Conservation (phyloP, 2,888 invertebrate species). For the Nomada flava region DNA sequence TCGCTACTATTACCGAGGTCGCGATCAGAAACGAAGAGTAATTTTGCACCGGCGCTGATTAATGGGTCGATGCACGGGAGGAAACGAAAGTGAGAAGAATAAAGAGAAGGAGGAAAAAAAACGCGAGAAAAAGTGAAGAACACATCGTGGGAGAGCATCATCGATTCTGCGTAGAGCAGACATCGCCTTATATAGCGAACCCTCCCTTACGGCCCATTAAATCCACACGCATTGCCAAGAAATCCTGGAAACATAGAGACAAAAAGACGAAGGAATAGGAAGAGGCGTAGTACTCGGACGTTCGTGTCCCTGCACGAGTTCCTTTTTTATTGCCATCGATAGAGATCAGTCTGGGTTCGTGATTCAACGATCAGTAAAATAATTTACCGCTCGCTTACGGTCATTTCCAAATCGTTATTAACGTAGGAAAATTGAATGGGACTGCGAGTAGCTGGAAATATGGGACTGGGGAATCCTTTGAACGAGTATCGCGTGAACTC, state of each 20-base stretch:
- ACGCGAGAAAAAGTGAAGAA: background rate
- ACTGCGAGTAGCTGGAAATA: background rate
- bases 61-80: constrained; percentile 38
- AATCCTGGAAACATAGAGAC: constrained; percentile 48
- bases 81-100: background rate
- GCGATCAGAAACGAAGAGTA: constrained; percentile 39
- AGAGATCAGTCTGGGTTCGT: background rate
- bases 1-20: constrained; percentile 42
- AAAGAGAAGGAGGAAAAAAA: background rate
- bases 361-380: constrained; percentile 12
- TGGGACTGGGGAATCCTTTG: too few species aligned
- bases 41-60: constrained; percentile 57
- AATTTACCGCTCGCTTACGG: background rate
- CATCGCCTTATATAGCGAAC: constrained; percentile 55
- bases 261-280: constrained; percentile 24
- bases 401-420: background rate
- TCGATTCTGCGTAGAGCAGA: constrained; percentile 57
- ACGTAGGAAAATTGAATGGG: background rate
- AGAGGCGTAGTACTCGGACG: constrained; percentile 15
- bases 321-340: background rate
- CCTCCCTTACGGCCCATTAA: constrained; percentile 67
- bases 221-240: constrained; percentile 62
- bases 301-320: constrained; percentile 18
- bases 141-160: constrained; percentile 47
- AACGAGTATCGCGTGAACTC: background rate